phyloP scores from a whole-genome alignment of 2,888 invertebrate species.

The Rapana venosa region DNA sequence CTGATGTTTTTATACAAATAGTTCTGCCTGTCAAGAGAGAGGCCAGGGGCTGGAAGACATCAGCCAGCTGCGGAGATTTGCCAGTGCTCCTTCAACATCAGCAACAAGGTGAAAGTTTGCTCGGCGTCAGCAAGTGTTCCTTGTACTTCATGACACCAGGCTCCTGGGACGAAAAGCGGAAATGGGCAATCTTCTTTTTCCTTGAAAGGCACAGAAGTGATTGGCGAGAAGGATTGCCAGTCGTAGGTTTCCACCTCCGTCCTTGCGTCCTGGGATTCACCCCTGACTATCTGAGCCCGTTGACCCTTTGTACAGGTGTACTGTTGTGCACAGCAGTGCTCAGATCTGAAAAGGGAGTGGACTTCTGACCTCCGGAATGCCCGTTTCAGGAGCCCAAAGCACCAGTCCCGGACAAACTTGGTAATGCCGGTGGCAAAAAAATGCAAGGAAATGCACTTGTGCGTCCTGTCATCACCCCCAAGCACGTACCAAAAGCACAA shows the following conservation, averaged over 20 bases:
- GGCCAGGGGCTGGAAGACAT: no score
- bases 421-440: not conserved
- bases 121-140: not conserved
- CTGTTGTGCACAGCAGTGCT: constrained; percentile 27
- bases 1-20: no score
- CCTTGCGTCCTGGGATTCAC: not conserved
- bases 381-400: no score
- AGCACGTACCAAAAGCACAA: not conserved
- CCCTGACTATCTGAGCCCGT: constrained; percentile 46
- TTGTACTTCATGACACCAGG: not conserved
- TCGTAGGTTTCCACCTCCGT: not conserved
- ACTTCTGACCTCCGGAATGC: not conserved
- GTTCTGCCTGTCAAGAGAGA: no score
- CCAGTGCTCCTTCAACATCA: not conserved
- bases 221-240: not conserved
- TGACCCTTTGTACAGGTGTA: constrained; percentile 40
- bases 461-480: not conserved
- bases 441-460: not conserved
- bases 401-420: constrained; percentile 14
- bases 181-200: not conserved
- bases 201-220: not conserved
- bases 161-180: not conserved
- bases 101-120: not conserved
- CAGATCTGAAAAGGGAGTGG: constrained; percentile 33
- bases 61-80: no score